Conservation (phyloP, 1,140 invertebrate genomes). For the Diachasma alloeum region DNA sequence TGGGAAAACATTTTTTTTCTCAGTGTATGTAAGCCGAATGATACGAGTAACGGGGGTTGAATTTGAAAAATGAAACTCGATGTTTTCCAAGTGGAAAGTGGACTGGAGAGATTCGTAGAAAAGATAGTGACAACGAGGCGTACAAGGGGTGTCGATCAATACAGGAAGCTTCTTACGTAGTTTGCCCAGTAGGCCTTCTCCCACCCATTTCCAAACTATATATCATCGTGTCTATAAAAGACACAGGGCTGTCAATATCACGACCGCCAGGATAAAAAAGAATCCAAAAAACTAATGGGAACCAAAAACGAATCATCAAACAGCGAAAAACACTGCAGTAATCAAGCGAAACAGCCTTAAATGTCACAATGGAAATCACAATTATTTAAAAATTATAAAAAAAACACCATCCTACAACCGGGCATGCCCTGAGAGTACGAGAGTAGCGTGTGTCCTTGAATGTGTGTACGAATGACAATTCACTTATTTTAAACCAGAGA, state of each 20-base stretch:
- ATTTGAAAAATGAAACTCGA: neutral
- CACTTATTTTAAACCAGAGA: constrained; percentile 4
- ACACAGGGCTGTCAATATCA: constrained; percentile 1
- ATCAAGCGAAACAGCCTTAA: neutral
- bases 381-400: constrained; percentile 33
- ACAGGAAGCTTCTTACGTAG: constrained; percentile 58
- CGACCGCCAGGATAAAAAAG: neutral
- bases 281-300: neutral
- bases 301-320: neutral
- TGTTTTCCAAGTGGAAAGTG: neutral
- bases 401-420: constrained; percentile 63
- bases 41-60: neutral
- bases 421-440: constrained; percentile 66
- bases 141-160: constrained; percentile 56
- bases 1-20: too few relatives aligned
- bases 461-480: constrained; percentile 24
- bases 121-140: constrained; percentile 60
- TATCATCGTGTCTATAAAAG: neutral
- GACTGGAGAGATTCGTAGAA: constrained; percentile 55
- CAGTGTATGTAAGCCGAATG: neutral
- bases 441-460: constrained; percentile 53
- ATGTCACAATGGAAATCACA: constrained; percentile 26
- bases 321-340: neutral
- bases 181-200: constrained; percentile 48
- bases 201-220: constrained; percentile 32